Base-by-base conservation (phyloP, 2,888 invertebrate species). In the Brachyopa scutellaris region DNA sequence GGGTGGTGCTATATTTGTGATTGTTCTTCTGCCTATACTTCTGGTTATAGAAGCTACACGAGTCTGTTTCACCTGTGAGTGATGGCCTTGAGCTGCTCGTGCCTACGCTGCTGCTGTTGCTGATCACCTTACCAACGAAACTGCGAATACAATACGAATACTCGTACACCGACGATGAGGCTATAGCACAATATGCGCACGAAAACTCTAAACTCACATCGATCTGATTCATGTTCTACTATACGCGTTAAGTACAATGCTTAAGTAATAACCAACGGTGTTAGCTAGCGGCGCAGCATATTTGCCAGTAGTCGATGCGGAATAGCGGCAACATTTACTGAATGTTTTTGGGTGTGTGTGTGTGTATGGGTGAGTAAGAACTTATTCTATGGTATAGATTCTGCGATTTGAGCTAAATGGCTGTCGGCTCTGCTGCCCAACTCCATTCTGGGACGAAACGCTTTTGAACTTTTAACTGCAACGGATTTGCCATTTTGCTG, bases 251-350 rank as follows among this genome's bases (percentile, higher is more conserved):
- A 45, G 61, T 23, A 47, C 33, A 45, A 61, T 13, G 23, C 29
- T 13, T 29, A 31, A 19, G 15, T 57, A 29, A 9, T 11, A 29
- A 61, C 36, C 36, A 6, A n/a, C 2, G 26, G 2, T 15, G 8
- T 23, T 19, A 19, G n/a, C n/a, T 6, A 3, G 26, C 3, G 26
- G 3, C 26, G 26, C 21, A 2, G 66, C 40, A 21, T 53, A 33
- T 33, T 47, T 19, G 21, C 6, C 38, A 15, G 8, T 59, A 23
- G n/a, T 69, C n/a, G n/a, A 57, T 23, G 64, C 51, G 64, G 64
- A 78, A 78, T 78, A 78, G 78, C 78, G 78, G 72, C 72, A 59
- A 62, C 11, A 17, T 64, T 47, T 31, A 15, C 9, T 51, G 15
- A 29, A 7, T 29, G 26, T 64, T 23, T 78, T 21, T n/a, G n/a